phyloP scores from a whole-genome alignment of 2,113 vertebrate species.

The Cyrtonyx montezumae region DNA sequence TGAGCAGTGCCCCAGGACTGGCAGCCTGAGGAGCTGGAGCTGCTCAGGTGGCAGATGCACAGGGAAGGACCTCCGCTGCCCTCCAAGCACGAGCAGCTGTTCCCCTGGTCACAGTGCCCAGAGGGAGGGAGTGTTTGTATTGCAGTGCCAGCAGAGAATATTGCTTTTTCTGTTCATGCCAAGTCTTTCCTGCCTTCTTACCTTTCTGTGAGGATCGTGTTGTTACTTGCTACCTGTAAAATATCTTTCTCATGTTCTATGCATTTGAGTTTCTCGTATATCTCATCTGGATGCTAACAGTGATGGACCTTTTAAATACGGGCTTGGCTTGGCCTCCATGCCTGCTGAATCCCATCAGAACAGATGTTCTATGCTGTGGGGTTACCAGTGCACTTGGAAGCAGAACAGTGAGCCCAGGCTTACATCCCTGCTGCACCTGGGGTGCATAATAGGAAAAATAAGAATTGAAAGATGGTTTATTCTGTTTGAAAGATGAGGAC shows the following conservation, averaged over 20 bases:
- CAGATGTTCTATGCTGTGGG: rapidly evolving
- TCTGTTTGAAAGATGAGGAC: neutral
- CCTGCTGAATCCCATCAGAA: neutral
- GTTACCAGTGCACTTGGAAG: neutral
- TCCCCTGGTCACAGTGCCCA: rapidly evolving
- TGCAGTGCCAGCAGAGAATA: rapidly evolving
- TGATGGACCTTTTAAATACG: neutral
- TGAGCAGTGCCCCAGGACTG: neutral
- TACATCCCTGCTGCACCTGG: neutral
- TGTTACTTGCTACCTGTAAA: neutral
- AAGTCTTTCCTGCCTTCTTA: neutral
- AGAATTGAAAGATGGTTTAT: neutral
- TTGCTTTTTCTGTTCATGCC: neutral
- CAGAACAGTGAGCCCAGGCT: neutral
- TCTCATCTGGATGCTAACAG: neutral
- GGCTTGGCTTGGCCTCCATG: neutral
- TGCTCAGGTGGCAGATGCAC: neutral
- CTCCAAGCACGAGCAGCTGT: rapidly evolving
- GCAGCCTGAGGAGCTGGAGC: rapidly evolving
- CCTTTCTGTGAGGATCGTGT: neutral
- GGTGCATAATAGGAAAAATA: neutral
- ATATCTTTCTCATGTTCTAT: neutral
- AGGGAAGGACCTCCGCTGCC: neutral
- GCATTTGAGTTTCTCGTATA: neutral
- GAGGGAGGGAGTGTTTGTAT: neutral